A percentile compares a stretch with the other conserved stretches of the same genome.
Evolutionary conservation across 2,113 vertebrate species (phyloP).

Genomic region (Numida meleagris): DNA sequence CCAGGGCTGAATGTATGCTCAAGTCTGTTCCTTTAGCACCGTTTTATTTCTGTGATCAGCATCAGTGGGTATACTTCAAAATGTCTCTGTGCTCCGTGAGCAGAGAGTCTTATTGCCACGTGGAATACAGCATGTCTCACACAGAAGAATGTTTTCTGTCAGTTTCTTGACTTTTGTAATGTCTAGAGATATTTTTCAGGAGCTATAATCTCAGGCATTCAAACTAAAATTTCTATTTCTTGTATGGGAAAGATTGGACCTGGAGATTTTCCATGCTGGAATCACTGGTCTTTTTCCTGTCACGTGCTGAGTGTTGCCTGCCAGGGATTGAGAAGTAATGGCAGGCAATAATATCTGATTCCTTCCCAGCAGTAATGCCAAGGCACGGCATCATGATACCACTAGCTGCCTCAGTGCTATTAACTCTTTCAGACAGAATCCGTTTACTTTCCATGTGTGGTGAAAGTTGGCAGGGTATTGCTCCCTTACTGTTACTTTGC

Average conservation of each 20-base stretch:
- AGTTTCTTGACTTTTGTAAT: background rate
- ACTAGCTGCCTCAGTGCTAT: background rate
- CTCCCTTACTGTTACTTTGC: background rate
- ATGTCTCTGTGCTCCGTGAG: background rate
- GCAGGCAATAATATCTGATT: conserved; percentile 18
- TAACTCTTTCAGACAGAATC: background rate
- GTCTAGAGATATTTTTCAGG: conserved; percentile 26
- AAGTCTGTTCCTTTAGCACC: conserved; percentile 27
- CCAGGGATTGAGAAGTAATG: background rate
- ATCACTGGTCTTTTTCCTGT: conserved; percentile 25
- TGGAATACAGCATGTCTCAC: background rate
- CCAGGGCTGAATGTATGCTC: conserved; percentile 15
- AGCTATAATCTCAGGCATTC: conserved; percentile 20
- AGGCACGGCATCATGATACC: background rate
- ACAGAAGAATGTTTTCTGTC: background rate
- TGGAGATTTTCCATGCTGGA: conserved; percentile 52
- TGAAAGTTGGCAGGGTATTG: background rate
- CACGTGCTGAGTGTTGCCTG: conserved; percentile 30
- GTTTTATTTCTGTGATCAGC: background rate
- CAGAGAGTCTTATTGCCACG: background rate
- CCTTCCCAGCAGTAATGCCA: conserved; percentile 9
- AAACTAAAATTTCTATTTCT: background rate
- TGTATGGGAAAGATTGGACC: conserved; percentile 32
- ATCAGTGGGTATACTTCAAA: background rate
- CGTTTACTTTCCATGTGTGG: background rate